Conservation (phyloP, 2,797 vertebrate genomes). For the Calcarius lapponicus region DNA sequence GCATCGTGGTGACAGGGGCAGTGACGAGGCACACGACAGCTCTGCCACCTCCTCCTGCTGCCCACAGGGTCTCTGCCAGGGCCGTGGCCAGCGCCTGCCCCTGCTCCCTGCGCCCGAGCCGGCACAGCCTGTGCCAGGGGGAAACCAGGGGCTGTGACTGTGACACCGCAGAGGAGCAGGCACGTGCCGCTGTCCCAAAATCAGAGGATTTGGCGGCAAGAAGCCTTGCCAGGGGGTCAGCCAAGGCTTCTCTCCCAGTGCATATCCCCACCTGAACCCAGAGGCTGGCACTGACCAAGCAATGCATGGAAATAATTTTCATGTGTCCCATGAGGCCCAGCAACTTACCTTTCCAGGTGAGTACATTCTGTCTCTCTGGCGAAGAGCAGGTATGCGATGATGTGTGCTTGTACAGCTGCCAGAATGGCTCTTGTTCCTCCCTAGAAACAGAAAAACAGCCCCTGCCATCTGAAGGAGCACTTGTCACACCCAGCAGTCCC, state of each 20-base stretch:
- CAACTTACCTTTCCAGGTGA: slow-evolving; percentile 75
- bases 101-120: slow-evolving; percentile 73
- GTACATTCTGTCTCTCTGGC: slow-evolving; percentile 34
- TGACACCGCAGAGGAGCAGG: neutral
- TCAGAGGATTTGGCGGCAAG: neutral
- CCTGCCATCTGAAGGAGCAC: rapidly evolving
- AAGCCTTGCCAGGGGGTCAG: neutral
- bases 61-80: slow-evolving; percentile 83
- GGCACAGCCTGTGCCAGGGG: slow-evolving; percentile 69
- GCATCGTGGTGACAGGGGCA: slow-evolving; percentile 35
- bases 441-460: slow-evolving; percentile 62
- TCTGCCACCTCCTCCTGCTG: slow-evolving; percentile 76
- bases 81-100: slow-evolving; percentile 70
- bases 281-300: neutral
- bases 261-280: neutral
- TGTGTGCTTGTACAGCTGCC: slow-evolving; percentile 84
- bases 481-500: rapidly evolving
- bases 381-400: slow-evolving; percentile 86
- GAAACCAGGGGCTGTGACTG: neutral
- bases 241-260: neutral
- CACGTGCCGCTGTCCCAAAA: rapidly evolving
- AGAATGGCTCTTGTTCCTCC: slow-evolving; percentile 80
- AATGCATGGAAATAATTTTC: neutral
- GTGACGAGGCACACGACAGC: slow-evolving; percentile 78
- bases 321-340: rapidly evolving